Percentiles rank a stretch among this genome's conserved stretches.
phyloP scores from a whole-genome alignment of 2,797 vertebrate genomes.

The Falco berigora region DNA sequence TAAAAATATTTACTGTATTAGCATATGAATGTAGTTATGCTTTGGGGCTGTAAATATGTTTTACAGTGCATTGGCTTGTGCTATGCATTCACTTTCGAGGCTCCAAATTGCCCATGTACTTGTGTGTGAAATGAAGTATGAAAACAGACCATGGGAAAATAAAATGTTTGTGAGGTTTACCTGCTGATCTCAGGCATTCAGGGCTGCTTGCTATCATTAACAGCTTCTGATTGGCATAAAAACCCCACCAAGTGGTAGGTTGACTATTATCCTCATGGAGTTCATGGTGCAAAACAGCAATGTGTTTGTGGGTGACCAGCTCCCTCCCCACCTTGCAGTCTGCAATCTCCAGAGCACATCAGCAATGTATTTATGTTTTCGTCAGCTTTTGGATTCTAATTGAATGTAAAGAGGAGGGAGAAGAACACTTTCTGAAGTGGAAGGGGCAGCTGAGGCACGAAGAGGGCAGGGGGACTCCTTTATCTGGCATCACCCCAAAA shows the following conservation, averaged over 20 bases:
- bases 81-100: neutral
- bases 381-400: neutral
- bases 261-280: neutral
- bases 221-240: neutral
- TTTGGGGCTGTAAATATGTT: neutral
- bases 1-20: neutral
- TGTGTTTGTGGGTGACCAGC: neutral
- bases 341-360: neutral
- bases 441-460: neutral
- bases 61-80: neutral
- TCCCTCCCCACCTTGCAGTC: neutral
- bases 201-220: neutral
- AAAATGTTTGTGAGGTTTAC: neutral
- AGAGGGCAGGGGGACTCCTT: neutral
- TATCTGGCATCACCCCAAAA: neutral
- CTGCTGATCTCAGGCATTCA: neutral
- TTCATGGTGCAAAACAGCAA: neutral
- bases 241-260: neutral
- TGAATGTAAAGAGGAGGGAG: neutral
- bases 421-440: neutral
- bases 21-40: neutral
- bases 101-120: neutral
- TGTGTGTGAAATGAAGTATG: neutral
- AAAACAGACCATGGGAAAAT: neutral
- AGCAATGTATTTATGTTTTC: neutral